phyloP scores from a whole-genome alignment of 1,140 invertebrate genomes.

The Stegodyphus mimosarum region DNA sequence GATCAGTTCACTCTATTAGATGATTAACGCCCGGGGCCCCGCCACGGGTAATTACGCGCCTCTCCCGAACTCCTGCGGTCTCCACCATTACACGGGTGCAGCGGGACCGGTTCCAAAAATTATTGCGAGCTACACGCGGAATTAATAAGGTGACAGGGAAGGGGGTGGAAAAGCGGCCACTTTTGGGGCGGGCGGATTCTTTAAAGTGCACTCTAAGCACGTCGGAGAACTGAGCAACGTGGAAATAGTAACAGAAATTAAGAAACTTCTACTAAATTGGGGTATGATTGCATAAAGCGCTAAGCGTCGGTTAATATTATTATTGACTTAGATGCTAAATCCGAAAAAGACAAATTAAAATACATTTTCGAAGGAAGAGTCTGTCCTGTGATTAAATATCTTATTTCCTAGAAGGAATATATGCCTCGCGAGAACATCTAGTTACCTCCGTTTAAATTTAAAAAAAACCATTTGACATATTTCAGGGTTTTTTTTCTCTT shows the following conservation, averaged over 20 bases:
- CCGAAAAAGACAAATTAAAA: no score
- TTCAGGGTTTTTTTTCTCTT: no score
- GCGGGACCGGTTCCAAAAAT: no score
- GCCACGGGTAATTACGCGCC: conserved; percentile 52
- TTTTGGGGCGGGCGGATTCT: neutral
- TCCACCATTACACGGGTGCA: neutral
- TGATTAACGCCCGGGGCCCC: conserved; percentile 48
- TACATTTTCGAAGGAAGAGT: no score
- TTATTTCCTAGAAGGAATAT: no score
- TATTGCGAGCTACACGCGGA: neutral
- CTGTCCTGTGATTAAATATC: no score
- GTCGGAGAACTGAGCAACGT: neutral
- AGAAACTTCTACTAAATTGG: neutral
- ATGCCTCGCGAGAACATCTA: no score
- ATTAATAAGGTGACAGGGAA: conserved; percentile 38
- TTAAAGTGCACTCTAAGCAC: neutral
- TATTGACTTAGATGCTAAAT: neutral
- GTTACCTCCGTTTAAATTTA: no score
- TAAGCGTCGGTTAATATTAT: neutral
- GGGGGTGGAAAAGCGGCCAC: neutral
- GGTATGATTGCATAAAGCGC: neutral
- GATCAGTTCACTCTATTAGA: conserved; percentile 60
- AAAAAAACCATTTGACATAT: no score
- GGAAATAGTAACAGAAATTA: neutral
- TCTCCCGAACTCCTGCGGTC: conserved; percentile 16